Evolutionary conservation across 1,140 invertebrate genomes (phyloP), one percentile per base, ranked within the genome.

Genomic region (Polypedilum vanderplanki): DNA sequence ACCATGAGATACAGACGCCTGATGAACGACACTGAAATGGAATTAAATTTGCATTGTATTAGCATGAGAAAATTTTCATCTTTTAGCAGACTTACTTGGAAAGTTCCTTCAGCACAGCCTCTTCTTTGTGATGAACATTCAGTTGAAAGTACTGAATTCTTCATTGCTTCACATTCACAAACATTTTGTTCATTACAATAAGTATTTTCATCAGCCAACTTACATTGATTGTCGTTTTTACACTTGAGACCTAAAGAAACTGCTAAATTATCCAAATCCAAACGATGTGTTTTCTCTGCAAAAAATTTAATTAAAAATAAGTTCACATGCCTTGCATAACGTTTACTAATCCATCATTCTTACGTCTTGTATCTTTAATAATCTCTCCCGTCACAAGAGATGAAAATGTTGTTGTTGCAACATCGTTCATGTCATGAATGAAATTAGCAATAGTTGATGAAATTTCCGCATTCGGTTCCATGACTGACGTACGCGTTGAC

Each of bases 1-100:
- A 93, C 88, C 91, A 92, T 78, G 91, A 92, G 78, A 98, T 95
- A 83, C 95, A 98, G 1, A 88, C 85, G 0, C 93, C 93, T 75
- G 90, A 90, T 76, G 88, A 89, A 74, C 92, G 87, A 78, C 92
- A 93, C 87, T 93, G 84, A 75, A 85, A 64, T 74, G 75, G 73
- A 33, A 67, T 41, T 74, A 3, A 41, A 18, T 65, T 65, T 65
- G 57, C 15, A 74, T 0, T 75, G 15, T 7, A 24, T 8, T 12
- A 33, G 73, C 24, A 8, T n/a, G 33, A 74, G 10, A 40, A 41
- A 74, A n/a, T n/a, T n/a, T n/a, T n/a, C n/a, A n/a, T 20, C 1
- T 20, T 64, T 15, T 4, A 64, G 40, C 5, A 33, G 40, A 33
- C 78, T 83, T 82, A 92, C 91, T 85, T 93, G 92, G 83, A 96